These are phyloP conservation scores for Junco hyemalis DNA, from an alignment of 2,113 vertebrate species.

Conservation along the genomic window DNA sequence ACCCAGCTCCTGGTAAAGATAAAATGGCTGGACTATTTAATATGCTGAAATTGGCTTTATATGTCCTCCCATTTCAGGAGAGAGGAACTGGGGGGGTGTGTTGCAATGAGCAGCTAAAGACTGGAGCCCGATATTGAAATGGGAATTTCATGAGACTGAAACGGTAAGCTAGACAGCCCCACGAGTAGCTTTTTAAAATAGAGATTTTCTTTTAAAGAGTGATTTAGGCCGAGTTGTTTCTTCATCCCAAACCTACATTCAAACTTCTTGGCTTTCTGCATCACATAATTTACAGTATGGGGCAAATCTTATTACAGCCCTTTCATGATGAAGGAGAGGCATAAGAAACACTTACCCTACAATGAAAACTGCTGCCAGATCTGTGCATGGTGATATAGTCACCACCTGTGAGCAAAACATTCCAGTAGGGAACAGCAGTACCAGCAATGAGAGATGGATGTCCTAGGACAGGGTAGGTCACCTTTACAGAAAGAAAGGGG, in stretches of 20 bases:
- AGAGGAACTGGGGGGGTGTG: background rate
- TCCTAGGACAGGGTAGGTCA: background rate
- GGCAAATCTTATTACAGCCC: background rate
- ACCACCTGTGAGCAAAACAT: background rate
- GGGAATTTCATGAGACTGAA: background rate
- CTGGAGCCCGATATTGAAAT: background rate
- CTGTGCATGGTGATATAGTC: accelerated
- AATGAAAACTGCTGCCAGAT: background rate
- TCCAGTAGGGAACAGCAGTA: background rate
- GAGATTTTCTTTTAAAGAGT: background rate
- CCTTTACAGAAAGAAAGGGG: background rate
- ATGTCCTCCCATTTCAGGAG: background rate
- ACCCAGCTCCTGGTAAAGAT: background rate
- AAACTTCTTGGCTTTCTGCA: background rate
- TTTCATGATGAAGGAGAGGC: background rate
- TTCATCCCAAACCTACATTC: background rate
- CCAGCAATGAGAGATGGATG: background rate
- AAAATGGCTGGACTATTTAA: background rate
- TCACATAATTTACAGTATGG: background rate
- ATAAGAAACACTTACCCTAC: background rate
- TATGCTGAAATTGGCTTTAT: background rate
- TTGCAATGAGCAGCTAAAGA: background rate
- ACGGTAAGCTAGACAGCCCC: background rate
- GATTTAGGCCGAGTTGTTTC: background rate
- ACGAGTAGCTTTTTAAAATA: background rate